Evolutionary conservation across 2,113 vertebrate genomes (phyloP), one percentile per base, ranked within the genome.

Genomic region (Raphicerus campestris): DNA sequence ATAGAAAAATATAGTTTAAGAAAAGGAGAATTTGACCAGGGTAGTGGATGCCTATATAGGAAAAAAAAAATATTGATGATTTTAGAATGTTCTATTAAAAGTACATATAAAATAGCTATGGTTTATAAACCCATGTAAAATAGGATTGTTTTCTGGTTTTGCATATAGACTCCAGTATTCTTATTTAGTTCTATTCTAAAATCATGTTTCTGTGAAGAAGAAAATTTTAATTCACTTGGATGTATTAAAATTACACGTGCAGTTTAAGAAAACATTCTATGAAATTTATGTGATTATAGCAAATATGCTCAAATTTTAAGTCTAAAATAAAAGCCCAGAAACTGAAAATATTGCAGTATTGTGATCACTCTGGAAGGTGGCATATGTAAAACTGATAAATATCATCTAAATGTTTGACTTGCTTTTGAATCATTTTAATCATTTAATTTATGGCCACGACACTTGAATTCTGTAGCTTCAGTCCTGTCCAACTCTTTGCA

Each of bases 251-350:
- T 96, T 89, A 88, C 95, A 96, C 35, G 32, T 93, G 95, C 0
- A 6, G 35, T 94, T 81, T 97, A 84, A 82, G 84, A 92, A 97
- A 94, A 96, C 35, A 90, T 47, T n/a, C 39, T 94, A 93, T 94
- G 87, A 93, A 95, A 78, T 97, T 90, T 51, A n/a, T 97, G 87
- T 96, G 87, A 75, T 90, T 60, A 92, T 73, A 96, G 24, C 55
- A 98, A 92, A 77, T 88, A 92, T 94, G 58, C 87, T 97, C 53
- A 93, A 96, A 91, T 63, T 93, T 91, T 80, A 94, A 95, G 82
- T 51, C 55, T 95, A 95, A 97, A 97, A 97, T 97, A 96, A 96
- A 97, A 96, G 28, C 53, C 61, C 89, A 87, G 56, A 94, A 97
- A 95, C 32, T n/a, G 66, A 95, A 95, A 97, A 80, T 63, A 89